Evolutionary conservation across 2,888 invertebrate species (phyloP).

Genomic region (Prosapia bicincta): DNA sequence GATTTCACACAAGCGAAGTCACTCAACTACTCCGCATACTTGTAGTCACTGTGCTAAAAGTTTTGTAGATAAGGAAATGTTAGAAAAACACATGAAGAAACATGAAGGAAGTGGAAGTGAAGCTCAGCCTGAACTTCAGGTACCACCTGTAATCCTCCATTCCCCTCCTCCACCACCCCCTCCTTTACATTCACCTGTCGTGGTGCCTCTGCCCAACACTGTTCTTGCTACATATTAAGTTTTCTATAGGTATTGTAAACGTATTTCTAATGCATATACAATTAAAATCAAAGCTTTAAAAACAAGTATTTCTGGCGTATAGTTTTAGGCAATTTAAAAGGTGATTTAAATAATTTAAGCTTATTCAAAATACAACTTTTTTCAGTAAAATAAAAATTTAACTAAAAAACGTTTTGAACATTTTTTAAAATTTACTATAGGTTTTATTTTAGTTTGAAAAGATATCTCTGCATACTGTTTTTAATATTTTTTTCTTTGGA

Average conservation of each 20-base stretch:
- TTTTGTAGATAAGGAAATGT: conserved; percentile 33
- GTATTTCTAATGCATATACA: neutral
- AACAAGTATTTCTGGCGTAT: neutral
- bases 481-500: no score
- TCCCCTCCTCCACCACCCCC: conserved; percentile 35
- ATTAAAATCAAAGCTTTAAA: neutral
- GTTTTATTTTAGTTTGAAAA: no score
- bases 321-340: neutral
- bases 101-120: conserved; percentile 32
- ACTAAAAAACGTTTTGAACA: no score
- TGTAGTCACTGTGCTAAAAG: conserved; percentile 36
- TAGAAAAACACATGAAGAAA: conserved; percentile 37
- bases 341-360: no score
- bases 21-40: conserved; percentile 50
- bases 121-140: conserved; percentile 23
- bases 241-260: no score
- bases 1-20: conserved; percentile 76
- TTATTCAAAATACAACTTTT: no score
- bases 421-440: no score
- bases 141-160: conserved; percentile 33
- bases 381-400: no score
- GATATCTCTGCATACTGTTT: no score
- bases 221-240: conserved; percentile 27
- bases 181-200: conserved; percentile 20
- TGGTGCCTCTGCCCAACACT: conserved; percentile 24